Percentiles rank a stretch among this genome's conserved stretches.
Conservation (phyloP, 2,888 invertebrate genomes). For the Plutella xylostella region DNA sequence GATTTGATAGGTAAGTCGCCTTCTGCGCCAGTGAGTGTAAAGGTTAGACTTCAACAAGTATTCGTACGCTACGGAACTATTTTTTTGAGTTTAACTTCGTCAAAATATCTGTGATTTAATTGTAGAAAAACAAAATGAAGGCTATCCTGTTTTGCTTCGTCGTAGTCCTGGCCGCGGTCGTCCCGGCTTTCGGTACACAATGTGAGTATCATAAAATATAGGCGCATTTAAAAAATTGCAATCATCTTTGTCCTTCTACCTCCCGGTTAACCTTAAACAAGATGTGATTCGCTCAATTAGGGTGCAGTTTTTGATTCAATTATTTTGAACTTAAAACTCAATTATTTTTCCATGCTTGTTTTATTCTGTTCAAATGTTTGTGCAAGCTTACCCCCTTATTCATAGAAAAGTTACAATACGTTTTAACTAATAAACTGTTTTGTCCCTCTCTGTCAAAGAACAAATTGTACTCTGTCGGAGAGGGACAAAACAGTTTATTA, state of each 20-base stretch:
- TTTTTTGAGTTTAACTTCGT: constrained; percentile 30
- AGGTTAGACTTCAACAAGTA: constrained; percentile 71
- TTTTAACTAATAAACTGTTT: no score
- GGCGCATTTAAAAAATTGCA: no score
- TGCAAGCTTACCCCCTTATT: no score
- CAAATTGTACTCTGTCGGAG: no score
- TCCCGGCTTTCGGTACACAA: constrained; percentile 68
- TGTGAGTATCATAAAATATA: no score
- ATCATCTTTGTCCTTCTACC: neutral
- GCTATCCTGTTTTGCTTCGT: constrained; percentile 58
- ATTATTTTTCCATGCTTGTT: neutral
- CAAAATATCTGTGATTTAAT: constrained; percentile 63
- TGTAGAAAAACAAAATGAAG: constrained; percentile 68
- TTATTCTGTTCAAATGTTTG: no score
- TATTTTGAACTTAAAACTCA: neutral
- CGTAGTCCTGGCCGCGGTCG: constrained; percentile 57
- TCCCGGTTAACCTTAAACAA: neutral
- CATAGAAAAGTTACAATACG: no score
- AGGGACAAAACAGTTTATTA: no score
- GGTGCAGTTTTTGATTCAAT: neutral
- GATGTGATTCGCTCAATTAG: neutral
- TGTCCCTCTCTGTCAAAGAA: no score
- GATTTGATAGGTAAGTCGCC: constrained; percentile 71
- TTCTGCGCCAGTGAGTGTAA: constrained; percentile 95
- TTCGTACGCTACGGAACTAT: constrained; percentile 21